Evolutionary conservation across 1,140 invertebrate genomes (phyloP).

Genomic region (Heliconius himera): DNA sequence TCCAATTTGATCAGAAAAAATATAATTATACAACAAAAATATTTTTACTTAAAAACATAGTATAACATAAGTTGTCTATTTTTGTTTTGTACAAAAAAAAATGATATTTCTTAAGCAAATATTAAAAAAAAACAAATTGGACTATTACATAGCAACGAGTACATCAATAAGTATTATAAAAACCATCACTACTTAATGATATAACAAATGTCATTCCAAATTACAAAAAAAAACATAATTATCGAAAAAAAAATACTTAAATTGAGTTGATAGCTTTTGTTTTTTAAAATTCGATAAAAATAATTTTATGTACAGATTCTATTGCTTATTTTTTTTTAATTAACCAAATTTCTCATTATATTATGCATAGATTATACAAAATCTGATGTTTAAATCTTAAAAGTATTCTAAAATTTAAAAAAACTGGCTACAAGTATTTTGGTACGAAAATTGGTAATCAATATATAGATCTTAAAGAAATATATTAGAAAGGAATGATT

Average conservation of each 20-base stretch:
- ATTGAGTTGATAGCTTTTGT: not conserved
- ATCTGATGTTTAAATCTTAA: constrained; percentile 3
- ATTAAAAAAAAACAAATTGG: not conserved
- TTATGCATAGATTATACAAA: not conserved
- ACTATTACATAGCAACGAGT: not conserved
- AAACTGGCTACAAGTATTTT: constrained; percentile 55
- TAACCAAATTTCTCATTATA: not conserved
- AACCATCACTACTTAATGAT: not conserved
- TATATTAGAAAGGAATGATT: constrained; percentile 46
- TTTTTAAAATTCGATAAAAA: not conserved
- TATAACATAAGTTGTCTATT: too few species aligned
- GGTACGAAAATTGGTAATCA: constrained; percentile 50
- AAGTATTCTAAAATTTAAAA: constrained; percentile 6
- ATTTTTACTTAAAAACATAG: too few species aligned
- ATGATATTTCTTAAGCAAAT: not conserved
- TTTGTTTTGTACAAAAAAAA: not conserved
- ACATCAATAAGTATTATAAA: not conserved
- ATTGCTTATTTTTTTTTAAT: not conserved
- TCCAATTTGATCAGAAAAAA: not conserved
- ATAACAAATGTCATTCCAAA: not conserved
- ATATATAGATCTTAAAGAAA: constrained; percentile 26
- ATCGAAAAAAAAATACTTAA: not conserved
- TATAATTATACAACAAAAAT: not conserved
- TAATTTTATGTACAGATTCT: not conserved
- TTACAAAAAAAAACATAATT: not conserved